Conservation (phyloP, 2,113 vertebrate species). For the Tyto alba region DNA sequence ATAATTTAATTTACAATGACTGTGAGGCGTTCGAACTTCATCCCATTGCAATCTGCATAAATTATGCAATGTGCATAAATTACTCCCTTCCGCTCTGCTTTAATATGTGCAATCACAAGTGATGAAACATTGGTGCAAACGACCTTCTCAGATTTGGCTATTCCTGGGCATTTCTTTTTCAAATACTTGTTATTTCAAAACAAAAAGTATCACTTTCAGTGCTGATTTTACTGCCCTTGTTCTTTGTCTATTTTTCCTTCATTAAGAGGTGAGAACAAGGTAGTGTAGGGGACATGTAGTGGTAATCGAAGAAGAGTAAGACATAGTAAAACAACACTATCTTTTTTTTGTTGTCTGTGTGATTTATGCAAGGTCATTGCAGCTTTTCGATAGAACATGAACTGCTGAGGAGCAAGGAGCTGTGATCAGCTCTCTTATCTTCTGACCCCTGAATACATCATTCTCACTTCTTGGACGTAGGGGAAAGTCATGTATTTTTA, state of each 20-base stretch:
- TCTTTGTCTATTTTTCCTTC: background rate
- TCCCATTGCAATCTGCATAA: background rate
- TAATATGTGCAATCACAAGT: background rate
- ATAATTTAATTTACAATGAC: background rate
- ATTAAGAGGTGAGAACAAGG: background rate
- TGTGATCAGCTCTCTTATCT: background rate
- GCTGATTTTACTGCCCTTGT: background rate
- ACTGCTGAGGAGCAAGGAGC: background rate
- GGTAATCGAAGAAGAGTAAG: background rate
- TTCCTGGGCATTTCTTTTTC: background rate
- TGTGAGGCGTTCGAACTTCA: background rate
- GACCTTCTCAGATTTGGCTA: background rate
- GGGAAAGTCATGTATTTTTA: background rate
- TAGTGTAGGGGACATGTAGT: background rate
- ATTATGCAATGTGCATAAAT: background rate
- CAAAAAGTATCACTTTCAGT: too few species aligned
- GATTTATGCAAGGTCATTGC: background rate
- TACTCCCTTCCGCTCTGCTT: background rate
- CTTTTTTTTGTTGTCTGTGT: background rate
- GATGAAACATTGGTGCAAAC: background rate
- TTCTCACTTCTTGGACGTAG: fast-evolving
- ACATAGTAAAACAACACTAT: background rate
- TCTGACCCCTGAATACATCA: background rate
- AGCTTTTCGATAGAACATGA: background rate
- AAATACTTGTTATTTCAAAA: background rate